Evolutionary conservation across 2,888 invertebrate genomes (phyloP).

Genomic region (Coelogynopora nodosa): DNA sequence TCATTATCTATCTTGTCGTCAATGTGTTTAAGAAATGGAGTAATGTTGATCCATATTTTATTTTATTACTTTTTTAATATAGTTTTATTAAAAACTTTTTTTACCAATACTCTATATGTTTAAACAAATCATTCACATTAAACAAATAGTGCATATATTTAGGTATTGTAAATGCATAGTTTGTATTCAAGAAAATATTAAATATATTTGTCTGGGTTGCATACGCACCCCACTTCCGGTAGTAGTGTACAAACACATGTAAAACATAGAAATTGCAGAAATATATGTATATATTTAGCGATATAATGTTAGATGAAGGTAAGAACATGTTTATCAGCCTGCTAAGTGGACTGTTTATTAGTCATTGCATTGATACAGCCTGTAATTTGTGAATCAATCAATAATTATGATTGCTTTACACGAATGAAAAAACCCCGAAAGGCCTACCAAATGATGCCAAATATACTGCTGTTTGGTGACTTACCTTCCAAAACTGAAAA

Average conservation of each 20-base stretch:
- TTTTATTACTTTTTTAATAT: slow-evolving; percentile 12
- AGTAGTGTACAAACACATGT: not conserved
- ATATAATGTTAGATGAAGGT: no score
- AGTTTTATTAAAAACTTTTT: not conserved
- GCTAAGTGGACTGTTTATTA: no score
- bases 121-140: slow-evolving; percentile 18
- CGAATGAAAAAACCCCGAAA: no score
- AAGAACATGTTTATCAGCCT: no score
- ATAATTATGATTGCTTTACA: no score
- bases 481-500: no score
- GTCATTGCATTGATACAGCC: no score
- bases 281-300: slow-evolving; percentile 13
- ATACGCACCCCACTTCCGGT: slow-evolving; percentile 15
- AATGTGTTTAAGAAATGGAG: not conserved
- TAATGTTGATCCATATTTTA: not conserved
- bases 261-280: not conserved
- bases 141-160: slow-evolving; percentile 31
- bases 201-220: not conserved
- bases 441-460: no score
- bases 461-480: no score
- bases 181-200: slow-evolving; percentile 15
- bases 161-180: not conserved
- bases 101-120: slow-evolving; percentile 5
- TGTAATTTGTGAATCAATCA: no score
- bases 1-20: no score